A percentile compares a stretch with the other conserved stretches of the same genome.
These are phyloP conservation scores for Morpho deidamia DNA, from an alignment of 2,888 invertebrate species.

Conservation along the genomic window DNA sequence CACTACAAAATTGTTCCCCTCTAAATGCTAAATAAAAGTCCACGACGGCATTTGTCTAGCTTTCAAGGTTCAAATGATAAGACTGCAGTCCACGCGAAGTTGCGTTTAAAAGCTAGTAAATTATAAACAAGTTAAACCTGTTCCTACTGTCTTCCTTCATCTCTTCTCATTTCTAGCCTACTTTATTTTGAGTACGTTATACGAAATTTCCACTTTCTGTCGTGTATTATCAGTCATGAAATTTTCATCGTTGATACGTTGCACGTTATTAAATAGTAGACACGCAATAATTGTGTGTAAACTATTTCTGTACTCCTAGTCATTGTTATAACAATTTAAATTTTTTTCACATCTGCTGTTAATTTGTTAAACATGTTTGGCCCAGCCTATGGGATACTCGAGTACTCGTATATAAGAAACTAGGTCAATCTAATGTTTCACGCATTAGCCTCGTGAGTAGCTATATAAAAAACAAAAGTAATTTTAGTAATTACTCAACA, in stretches of 20 bases:
- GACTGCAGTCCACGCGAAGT: too few species aligned
- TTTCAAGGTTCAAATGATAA: too few species aligned
- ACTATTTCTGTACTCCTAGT: not conserved
- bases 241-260: not conserved
- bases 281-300: not conserved
- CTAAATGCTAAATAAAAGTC: too few species aligned
- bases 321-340: not conserved
- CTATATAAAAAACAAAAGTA: not conserved
- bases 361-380: conserved; percentile 3
- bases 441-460: conserved; percentile 5
- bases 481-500: not conserved
- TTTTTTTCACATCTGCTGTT: conserved; percentile 6
- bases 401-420: conserved; percentile 9
- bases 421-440: conserved; percentile 19
- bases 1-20: too few species aligned
- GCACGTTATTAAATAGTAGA: not conserved
- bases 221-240: not conserved
- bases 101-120: too few species aligned
- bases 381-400: conserved; percentile 9
- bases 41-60: too few species aligned
- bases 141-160: too few species aligned
- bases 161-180: too few species aligned
- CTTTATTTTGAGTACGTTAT: too few species aligned
- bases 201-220: not conserved
- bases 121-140: too few species aligned